These are phyloP conservation scores for Apostichopus leukothele DNA, from an alignment of 53 echinoderm and acorn worm species.

Conservation along the genomic window DNA sequence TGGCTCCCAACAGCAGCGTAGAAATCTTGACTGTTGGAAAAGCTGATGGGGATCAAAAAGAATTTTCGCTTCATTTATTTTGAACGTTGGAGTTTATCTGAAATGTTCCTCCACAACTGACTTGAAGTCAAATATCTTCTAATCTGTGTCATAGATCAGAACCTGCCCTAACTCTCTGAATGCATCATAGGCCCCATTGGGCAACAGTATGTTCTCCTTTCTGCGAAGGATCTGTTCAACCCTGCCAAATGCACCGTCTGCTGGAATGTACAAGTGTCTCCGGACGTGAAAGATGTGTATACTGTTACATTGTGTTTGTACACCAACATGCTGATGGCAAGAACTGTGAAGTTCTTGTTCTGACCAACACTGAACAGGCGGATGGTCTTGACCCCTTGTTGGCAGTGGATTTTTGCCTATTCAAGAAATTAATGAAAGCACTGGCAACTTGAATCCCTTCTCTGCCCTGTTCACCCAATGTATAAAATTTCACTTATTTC, in stretches of 20 bases:
- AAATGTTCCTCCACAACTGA: too few relatives aligned
- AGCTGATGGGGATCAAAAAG: too few relatives aligned
- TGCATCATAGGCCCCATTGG: constrained; percentile 44
- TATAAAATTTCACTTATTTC: constrained; percentile 52
- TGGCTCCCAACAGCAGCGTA: too few relatives aligned
- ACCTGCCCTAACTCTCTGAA: constrained; percentile 35
- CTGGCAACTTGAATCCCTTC: constrained; percentile 55
- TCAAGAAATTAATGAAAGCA: constrained; percentile 43
- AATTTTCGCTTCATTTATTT: too few relatives aligned
- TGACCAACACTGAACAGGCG: constrained; percentile 53
- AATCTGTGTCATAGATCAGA: too few relatives aligned
- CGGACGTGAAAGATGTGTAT: constrained; percentile 52
- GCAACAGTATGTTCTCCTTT: constrained; percentile 58
- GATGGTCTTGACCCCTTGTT: constrained; percentile 20
- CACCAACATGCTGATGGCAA: constrained; percentile 34
- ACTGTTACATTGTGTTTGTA: constrained; percentile 10
- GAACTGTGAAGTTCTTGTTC: constrained; percentile 60
- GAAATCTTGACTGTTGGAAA: too few relatives aligned
- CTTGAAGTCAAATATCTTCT: too few relatives aligned
- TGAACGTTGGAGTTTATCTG: too few relatives aligned
- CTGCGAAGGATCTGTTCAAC: constrained; percentile 48
- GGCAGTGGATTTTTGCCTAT: not conserved
- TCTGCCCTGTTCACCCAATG: constrained; percentile 59
- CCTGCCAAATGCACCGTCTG: constrained; percentile 57
- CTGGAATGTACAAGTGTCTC: constrained; percentile 56